These are phyloP conservation scores for Anoplophora glabripennis DNA, from an alignment of 1,140 invertebrate genomes.

Conservation along the genomic window DNA sequence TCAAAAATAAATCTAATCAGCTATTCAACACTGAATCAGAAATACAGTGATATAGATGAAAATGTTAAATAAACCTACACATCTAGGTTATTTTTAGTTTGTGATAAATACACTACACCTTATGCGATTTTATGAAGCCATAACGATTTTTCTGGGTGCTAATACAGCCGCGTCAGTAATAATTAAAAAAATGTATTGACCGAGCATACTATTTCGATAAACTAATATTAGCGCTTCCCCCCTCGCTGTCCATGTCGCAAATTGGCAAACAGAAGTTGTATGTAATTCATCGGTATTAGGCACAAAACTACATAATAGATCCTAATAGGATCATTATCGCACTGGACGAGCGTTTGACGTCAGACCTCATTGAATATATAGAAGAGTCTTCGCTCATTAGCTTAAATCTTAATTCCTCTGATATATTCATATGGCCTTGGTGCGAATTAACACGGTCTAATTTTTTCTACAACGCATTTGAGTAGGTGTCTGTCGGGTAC, in stretches of 20 bases:
- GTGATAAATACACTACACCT: too few species aligned
- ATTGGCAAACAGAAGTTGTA: not conserved
- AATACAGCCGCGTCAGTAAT: not conserved
- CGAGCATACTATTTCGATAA: not conserved
- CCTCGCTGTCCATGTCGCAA: not conserved
- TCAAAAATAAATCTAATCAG: too few species aligned
- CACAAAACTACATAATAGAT: not conserved
- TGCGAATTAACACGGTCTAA: conserved; percentile 22
- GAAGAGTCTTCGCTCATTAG: conserved; percentile 26
- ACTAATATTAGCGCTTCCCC: not conserved
- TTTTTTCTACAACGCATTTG: conserved; percentile 8
- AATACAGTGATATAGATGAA: too few species aligned
- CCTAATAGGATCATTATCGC: too few species aligned
- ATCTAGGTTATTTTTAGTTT: too few species aligned
- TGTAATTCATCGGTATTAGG: not conserved
- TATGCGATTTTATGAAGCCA: too few species aligned
- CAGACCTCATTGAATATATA: conserved; percentile 22
- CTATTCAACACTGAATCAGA: too few species aligned
- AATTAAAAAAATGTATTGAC: not conserved
- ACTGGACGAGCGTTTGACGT: conserved; percentile 19
- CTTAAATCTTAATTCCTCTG: conserved; percentile 21
- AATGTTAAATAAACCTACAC: too few species aligned
- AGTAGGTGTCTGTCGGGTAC: too few species aligned
- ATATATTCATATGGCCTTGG: conserved; percentile 30
- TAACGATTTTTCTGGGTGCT: not conserved